phyloP scores from a whole-genome alignment of 2,113 vertebrate genomes.

The Percina caprodes region DNA sequence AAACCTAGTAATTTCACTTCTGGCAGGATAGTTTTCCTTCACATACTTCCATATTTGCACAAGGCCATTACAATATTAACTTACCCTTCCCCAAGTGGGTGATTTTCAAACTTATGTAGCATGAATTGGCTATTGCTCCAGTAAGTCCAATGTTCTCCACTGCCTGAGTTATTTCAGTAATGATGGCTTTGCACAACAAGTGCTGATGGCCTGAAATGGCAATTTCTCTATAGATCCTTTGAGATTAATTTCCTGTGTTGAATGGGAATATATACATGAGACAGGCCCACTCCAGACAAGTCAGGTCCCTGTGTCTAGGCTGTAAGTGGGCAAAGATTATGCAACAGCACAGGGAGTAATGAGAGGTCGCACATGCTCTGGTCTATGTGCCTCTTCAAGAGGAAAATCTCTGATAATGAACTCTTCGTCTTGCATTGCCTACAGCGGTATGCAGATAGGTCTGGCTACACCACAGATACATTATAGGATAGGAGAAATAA shows the following conservation, averaged over 20 bases:
- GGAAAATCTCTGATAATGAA: constrained; percentile 69
- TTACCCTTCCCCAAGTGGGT: constrained; percentile 40
- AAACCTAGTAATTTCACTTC: constrained; percentile 61
- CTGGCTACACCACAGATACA: no score
- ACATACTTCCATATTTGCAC: constrained; percentile 72
- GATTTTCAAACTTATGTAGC: constrained; percentile 59
- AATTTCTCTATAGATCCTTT: constrained; percentile 52
- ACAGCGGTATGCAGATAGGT: no score
- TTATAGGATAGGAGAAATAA: no score
- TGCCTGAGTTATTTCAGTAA: constrained; percentile 60
- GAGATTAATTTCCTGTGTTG: constrained; percentile 55
- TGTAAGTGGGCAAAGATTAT: constrained; percentile 63
- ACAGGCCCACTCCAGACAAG: constrained; percentile 48
- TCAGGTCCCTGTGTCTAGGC: constrained; percentile 33
- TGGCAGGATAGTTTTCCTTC: constrained; percentile 57
- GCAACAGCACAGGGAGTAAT: constrained; percentile 47
- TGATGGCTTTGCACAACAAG: constrained; percentile 45
- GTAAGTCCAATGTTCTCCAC: constrained; percentile 50
- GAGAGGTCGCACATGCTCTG: constrained; percentile 31
- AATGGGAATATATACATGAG: constrained; percentile 25
- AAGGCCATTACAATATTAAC: constrained; percentile 52
- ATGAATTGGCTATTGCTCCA: constrained; percentile 63
- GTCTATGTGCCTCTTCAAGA: constrained; percentile 52
- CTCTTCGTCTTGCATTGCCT: not conserved
- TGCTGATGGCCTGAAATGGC: constrained; percentile 55